phyloP scores from a whole-genome alignment of 2,797 vertebrate genomes.

The Pygocentrus nattereri region DNA sequence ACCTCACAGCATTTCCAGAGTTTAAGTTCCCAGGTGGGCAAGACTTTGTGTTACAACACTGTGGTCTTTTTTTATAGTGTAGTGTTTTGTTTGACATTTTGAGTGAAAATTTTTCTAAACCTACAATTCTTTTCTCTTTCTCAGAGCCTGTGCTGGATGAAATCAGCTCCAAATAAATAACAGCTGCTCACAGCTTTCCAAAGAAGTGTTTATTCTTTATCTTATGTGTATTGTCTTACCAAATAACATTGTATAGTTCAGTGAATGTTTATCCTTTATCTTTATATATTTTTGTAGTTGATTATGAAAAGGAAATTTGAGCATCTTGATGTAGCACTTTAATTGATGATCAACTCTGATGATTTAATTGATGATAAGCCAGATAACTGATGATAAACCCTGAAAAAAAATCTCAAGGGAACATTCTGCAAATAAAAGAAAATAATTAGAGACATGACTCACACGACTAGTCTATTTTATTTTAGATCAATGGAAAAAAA shows the following conservation, averaged over 20 bases:
- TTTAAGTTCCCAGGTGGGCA: constrained; percentile 88
- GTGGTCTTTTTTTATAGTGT: neutral
- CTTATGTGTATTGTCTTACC: neutral
- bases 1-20: constrained; percentile 86
- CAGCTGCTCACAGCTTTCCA: constrained; percentile 16
- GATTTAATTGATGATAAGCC: no score
- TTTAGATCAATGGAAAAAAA: neutral
- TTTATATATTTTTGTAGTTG: neutral
- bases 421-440: neutral
- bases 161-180: constrained; percentile 64
- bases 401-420: neutral
- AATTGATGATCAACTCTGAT: no score
- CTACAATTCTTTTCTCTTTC: constrained; percentile 32
- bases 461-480: neutral
- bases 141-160: constrained; percentile 88
- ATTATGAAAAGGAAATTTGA: neutral
- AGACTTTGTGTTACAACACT: neutral
- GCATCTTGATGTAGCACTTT: neutral
- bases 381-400: neutral
- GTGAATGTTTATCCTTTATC: neutral
- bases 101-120: neutral
- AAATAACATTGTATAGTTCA: neutral
- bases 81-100: neutral
- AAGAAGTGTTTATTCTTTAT: no score
- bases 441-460: neutral